Percentiles rank a stretch among this genome's conserved stretches.
Conservation (phyloP, 2,113 vertebrate genomes). For the Nicator chloris region DNA sequence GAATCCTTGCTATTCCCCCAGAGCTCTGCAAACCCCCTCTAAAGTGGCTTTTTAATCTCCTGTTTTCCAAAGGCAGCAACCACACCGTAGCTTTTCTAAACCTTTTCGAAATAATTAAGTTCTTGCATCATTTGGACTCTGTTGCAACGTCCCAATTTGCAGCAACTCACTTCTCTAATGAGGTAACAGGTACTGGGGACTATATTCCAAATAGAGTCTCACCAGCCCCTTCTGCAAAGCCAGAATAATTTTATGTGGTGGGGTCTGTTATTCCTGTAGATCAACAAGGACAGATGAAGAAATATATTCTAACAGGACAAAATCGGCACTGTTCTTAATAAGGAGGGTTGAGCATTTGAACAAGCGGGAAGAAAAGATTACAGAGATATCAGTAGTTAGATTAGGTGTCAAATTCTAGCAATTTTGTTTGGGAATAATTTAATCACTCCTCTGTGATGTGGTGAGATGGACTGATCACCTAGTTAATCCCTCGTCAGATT, state of each 20-base stretch:
- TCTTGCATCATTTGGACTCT: background rate
- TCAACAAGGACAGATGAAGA: background rate
- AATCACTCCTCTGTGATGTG: background rate
- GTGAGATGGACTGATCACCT: background rate
- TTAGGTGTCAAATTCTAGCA: background rate
- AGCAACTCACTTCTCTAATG: background rate
- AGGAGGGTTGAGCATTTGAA: background rate
- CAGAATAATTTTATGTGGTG: background rate
- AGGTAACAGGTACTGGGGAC: background rate
- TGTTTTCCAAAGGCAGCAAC: conserved; percentile 8
- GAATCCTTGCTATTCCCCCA: conserved; percentile 5
- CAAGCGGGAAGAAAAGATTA: background rate
- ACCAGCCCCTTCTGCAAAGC: background rate
- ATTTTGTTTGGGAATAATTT: background rate
- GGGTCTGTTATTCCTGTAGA: background rate
- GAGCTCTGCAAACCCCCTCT: background rate
- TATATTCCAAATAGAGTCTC: background rate
- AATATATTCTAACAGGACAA: background rate
- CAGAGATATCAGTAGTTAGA: background rate
- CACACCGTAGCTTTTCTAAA: conserved; percentile 10
- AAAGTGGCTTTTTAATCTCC: conserved; percentile 29
- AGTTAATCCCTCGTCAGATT: background rate
- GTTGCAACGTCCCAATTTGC: background rate
- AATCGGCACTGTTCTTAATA: background rate
- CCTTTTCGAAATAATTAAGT: conserved; percentile 48